A percentile compares a stretch with the other conserved stretches of the same genome.
These are phyloP conservation scores for Xestobium rufovillosum DNA, from an alignment of 2,888 invertebrate genomes.

Conservation along the genomic window DNA sequence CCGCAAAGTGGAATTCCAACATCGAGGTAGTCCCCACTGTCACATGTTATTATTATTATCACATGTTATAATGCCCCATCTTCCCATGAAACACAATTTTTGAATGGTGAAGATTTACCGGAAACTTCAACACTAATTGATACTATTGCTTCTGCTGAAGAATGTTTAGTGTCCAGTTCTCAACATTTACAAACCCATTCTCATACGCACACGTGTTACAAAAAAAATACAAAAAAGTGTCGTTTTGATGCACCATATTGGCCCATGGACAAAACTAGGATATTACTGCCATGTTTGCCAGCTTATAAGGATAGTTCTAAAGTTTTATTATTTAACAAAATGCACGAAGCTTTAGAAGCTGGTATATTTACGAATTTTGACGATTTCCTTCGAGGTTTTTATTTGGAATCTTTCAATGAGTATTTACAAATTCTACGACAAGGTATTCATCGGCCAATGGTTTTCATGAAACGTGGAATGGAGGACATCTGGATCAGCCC, in stretches of 20 bases:
- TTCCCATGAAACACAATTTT: slow-evolving; percentile 15
- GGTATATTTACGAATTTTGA: slow-evolving; percentile 20
- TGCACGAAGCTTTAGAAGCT: slow-evolving; percentile 21
- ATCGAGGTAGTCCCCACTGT: too few species aligned
- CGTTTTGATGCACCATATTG: slow-evolving; percentile 33
- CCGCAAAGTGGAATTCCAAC: slow-evolving; percentile 32
- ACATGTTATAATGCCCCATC: slow-evolving; percentile 31
- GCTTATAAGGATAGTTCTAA: slow-evolving; percentile 12
- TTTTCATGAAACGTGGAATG: too few species aligned
- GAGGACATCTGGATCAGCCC: slow-evolving; percentile 36
- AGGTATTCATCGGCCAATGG: slow-evolving; percentile 28
- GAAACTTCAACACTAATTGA: slow-evolving; percentile 27
- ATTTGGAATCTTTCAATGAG: slow-evolving; percentile 23
- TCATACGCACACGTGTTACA: slow-evolving; percentile 31
- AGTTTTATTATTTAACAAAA: slow-evolving; percentile 13
- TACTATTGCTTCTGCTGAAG: slow-evolving; percentile 25
- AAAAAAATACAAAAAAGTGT: slow-evolving; percentile 22
- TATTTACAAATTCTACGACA: slow-evolving; percentile 26
- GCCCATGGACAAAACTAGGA: slow-evolving; percentile 26
- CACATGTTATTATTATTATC: too few species aligned
- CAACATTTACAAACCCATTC: slow-evolving; percentile 29
- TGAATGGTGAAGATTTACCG: slow-evolving; percentile 16
- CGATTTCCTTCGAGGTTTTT: slow-evolving; percentile 19
- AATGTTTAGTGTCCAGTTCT: slow-evolving; percentile 24
- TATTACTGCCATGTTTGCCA: slow-evolving; percentile 24